Evolutionary conservation across 2,113 vertebrate genomes (phyloP).

Genomic region (Anarhynchus alexandrinus): DNA sequence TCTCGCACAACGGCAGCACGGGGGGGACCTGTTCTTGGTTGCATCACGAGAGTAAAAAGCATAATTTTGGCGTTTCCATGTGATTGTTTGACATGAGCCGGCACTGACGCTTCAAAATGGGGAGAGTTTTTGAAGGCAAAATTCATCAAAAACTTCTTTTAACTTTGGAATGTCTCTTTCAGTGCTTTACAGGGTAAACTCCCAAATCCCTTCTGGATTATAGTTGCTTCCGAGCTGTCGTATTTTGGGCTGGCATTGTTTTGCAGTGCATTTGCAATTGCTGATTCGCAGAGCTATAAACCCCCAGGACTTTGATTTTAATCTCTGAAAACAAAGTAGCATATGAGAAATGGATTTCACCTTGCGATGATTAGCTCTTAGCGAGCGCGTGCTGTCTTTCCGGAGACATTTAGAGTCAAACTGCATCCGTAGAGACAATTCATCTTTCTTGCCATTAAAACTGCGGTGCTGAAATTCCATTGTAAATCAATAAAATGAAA

Average conservation of each 20-base stretch:
- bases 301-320: background rate
- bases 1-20: background rate
- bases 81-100: background rate
- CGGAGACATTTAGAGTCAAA: background rate
- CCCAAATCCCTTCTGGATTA: background rate
- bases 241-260: background rate
- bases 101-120: background rate
- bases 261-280: background rate
- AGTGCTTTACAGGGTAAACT: background rate
- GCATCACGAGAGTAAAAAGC: background rate
- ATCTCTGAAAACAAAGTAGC: background rate
- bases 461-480: background rate
- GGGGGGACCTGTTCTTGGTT: background rate
- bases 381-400: background rate
- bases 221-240: background rate
- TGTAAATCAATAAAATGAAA: background rate
- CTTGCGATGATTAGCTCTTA: background rate
- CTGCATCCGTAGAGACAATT: background rate
- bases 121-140: background rate
- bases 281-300: background rate
- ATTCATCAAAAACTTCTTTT: background rate
- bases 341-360: background rate
- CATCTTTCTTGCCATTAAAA: background rate
- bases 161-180: background rate
- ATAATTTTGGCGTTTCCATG: background rate